Evolutionary conservation across 2,113 vertebrate genomes (phyloP).

Genomic region (Actenoides hombroni): DNA sequence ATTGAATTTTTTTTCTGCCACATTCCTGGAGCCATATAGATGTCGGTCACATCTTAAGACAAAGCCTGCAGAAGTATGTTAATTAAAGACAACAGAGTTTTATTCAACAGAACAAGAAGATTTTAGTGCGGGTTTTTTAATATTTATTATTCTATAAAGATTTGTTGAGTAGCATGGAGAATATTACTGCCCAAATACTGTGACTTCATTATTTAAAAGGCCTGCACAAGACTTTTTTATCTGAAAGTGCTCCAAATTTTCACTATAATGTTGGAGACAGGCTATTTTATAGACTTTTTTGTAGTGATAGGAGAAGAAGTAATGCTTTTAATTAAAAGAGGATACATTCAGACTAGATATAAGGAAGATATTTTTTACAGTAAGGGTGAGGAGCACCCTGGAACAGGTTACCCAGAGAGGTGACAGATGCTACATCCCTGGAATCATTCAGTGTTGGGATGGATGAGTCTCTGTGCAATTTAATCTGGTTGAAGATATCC

Average conservation of each 20-base stretch:
- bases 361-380: neutral
- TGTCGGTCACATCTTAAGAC: neutral
- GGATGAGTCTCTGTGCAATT: neutral
- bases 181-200: neutral
- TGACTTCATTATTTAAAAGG: neutral
- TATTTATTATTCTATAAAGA: neutral
- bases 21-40: neutral
- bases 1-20: neutral
- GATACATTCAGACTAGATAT: neutral
- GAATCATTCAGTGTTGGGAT: neutral
- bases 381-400: neutral
- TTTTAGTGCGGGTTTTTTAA: neutral
- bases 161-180: neutral
- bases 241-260: neutral
- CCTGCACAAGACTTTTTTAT: neutral
- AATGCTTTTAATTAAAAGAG: neutral
- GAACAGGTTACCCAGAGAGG: neutral
- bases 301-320: accelerated
- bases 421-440: neutral
- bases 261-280: neutral
- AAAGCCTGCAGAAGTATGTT: neutral
- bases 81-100: neutral
- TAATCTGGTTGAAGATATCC: neutral
- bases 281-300: neutral
- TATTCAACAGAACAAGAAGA: neutral